A percentile compares a stretch with the other conserved stretches of the same genome.
Conservation (phyloP, 1,140 invertebrate species). For the Drosophila nebulosa region DNA sequence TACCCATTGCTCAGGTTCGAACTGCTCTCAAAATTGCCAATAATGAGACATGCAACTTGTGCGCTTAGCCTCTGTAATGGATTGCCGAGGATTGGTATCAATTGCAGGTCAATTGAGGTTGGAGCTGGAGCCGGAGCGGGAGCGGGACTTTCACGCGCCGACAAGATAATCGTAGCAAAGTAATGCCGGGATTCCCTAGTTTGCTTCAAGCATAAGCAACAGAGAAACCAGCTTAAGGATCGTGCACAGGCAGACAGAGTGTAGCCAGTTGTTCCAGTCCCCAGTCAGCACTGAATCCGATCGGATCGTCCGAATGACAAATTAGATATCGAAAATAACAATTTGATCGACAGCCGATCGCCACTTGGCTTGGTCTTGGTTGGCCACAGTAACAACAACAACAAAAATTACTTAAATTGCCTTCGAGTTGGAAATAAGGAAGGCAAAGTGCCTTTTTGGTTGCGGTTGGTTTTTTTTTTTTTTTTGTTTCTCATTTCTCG, state of each 20-base stretch:
- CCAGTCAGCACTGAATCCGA: constrained; percentile 5
- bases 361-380: constrained; percentile 44
- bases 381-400: no score
- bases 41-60: constrained; percentile 80
- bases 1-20: constrained; percentile 36
- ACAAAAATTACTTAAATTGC: constrained; percentile 67
- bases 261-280: constrained; percentile 54
- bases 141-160: constrained; percentile 69
- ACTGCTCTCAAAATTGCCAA: constrained; percentile 74
- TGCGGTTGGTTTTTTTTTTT: background rate
- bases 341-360: constrained; percentile 78
- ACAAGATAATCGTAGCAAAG: constrained; percentile 69
- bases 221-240: constrained; percentile 40
- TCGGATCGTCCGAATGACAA: constrained; percentile 72
- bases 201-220: constrained; percentile 35
- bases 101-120: constrained; percentile 75
- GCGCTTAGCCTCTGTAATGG: constrained; percentile 78
- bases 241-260: constrained; percentile 69
- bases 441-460: constrained; percentile 28
- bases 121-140: background rate
- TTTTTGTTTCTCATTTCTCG: constrained; percentile 45
- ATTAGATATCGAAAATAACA: constrained; percentile 79
- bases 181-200: constrained; percentile 78
- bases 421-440: constrained; percentile 60
- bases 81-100: constrained; percentile 79